phyloP scores from a whole-genome alignment of 2,888 invertebrate species.

The Lycaena phlaeas region DNA sequence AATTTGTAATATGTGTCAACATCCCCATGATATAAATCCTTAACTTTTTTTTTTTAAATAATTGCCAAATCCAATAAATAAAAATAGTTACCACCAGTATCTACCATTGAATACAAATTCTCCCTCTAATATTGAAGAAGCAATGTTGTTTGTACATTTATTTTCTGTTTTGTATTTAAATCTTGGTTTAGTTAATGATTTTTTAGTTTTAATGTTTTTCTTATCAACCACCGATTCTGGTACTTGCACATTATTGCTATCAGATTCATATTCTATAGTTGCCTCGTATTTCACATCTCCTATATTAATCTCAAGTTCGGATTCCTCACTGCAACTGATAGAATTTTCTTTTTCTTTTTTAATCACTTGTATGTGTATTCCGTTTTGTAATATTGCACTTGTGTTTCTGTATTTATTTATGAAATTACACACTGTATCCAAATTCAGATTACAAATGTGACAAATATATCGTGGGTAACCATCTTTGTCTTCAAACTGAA shows the following conservation, averaged over 20 bases:
- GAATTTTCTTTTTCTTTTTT: constrained; percentile 33
- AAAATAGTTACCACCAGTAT: constrained; percentile 62
- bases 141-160: constrained; percentile 35
- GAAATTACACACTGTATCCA: constrained; percentile 39
- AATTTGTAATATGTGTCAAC: no score
- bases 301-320: constrained; percentile 13
- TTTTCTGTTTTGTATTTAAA: constrained; percentile 18
- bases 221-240: constrained; percentile 21
- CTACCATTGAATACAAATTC: constrained; percentile 53
- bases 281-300: constrained; percentile 15
- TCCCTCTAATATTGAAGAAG: constrained; percentile 54
- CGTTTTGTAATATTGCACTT: constrained; percentile 35
- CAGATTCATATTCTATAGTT: constrained; percentile 6
- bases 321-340: constrained; percentile 19
- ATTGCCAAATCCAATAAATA: no score
- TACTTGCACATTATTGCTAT: constrained; percentile 17
- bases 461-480: constrained; percentile 54
- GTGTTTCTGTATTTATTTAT: constrained; percentile 44
- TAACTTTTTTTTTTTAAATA: no score
- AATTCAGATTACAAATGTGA: constrained; percentile 34
- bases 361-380: constrained; percentile 28
- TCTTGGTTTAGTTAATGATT: constrained; percentile 16
- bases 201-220: constrained; percentile 12
- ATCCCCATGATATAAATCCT: no score
- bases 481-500: constrained; percentile 49